Evolutionary conservation across 2,113 vertebrate species (phyloP).

Genomic region (Xyliphius kryptos): DNA sequence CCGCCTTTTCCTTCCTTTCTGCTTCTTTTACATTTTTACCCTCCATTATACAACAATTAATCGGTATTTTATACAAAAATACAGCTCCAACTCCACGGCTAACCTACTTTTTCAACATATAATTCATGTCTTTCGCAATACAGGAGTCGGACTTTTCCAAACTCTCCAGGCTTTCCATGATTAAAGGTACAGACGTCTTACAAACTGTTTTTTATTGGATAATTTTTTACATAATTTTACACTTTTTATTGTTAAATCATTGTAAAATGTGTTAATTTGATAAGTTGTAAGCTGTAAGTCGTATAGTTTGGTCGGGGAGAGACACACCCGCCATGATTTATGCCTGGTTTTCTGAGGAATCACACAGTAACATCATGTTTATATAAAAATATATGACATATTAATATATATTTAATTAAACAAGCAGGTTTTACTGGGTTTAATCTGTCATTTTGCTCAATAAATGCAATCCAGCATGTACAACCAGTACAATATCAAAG

Average conservation of each 20-base stretch:
- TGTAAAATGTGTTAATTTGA: background rate
- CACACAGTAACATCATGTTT: background rate
- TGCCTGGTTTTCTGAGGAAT: background rate
- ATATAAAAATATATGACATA: background rate
- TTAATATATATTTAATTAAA: background rate
- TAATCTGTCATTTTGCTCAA: background rate
- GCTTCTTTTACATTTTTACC: background rate
- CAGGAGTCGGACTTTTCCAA: too few relatives aligned
- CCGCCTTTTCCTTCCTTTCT: background rate
- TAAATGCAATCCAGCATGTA: too few relatives aligned
- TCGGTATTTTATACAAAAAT: background rate
- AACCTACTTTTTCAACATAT: too few relatives aligned
- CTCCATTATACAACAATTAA: background rate
- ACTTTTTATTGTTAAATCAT: background rate
- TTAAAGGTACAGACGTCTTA: too few relatives aligned
- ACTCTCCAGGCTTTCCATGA: too few relatives aligned
- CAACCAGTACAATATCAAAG: too few relatives aligned
- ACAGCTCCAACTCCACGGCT: too few relatives aligned
- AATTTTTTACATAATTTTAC: too few relatives aligned
- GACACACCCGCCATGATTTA: slow-evolving; percentile 4
- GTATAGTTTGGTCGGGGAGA: background rate
- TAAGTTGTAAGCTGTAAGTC: too few relatives aligned
- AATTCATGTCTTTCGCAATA: too few relatives aligned
- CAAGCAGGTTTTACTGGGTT: background rate
- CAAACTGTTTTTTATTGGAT: too few relatives aligned